Evolutionary conservation across 2,797 vertebrate genomes (phyloP).

Genomic region (Nasua narica): DNA sequence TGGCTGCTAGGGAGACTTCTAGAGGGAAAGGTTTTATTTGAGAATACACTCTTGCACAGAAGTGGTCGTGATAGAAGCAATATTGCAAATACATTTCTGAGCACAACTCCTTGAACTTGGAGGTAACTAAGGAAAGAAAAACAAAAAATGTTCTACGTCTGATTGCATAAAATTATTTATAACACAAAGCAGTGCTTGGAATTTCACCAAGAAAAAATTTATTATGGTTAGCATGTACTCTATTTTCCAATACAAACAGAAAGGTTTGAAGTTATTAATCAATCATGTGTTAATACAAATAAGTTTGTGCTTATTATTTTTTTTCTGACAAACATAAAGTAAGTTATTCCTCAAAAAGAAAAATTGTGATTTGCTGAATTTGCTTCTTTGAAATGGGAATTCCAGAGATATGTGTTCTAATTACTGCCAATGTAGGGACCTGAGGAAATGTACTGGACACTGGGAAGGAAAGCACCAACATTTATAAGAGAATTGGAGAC

Average conservation of each 20-base stretch:
- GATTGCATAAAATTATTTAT: not conserved
- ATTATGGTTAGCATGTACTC: not conserved
- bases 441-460: not conserved
- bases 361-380: not conserved
- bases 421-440: not conserved
- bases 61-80: not conserved
- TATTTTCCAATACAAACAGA: slow-evolving; percentile 20
- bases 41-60: not conserved
- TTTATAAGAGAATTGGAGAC: not conserved
- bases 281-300: not conserved
- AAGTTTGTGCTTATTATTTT: not conserved
- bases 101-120: not conserved
- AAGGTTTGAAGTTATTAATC: not conserved
- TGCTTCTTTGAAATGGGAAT: not conserved
- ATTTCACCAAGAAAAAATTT: not conserved
- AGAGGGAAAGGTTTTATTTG: not conserved
- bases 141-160: not conserved
- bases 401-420: not conserved
- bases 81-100: not conserved
- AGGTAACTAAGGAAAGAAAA: not conserved
- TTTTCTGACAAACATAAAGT: not conserved
- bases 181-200: not conserved
- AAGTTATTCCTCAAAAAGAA: not conserved
- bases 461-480: not conserved
- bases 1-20: not conserved